Conservation (phyloP, 2,888 invertebrate species). For the Halictus quadricinctus region DNA sequence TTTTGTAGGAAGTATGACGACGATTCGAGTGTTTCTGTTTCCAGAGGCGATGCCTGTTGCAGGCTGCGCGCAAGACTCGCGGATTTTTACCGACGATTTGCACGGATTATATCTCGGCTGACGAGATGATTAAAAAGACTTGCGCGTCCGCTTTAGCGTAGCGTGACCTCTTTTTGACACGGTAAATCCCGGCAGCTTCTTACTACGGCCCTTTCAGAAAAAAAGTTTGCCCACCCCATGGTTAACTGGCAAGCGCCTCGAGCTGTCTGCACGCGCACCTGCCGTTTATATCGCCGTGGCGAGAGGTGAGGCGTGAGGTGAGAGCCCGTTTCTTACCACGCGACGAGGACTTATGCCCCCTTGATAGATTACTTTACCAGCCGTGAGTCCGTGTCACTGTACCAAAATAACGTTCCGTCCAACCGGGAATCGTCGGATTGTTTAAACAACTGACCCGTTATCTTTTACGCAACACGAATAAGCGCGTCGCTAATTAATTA, state of each 20-base stretch:
- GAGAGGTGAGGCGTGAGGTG: neutral
- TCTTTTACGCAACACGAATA: neutral
- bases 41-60: slow-evolving; percentile 43
- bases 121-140: slow-evolving; percentile 59
- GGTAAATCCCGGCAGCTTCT: slow-evolving; percentile 58
- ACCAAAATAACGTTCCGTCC: slow-evolving; percentile 15
- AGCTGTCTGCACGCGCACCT: slow-evolving; percentile 63
- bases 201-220: slow-evolving; percentile 51
- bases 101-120: slow-evolving; percentile 46
- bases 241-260: slow-evolving; percentile 57
- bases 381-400: slow-evolving; percentile 4
- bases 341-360: slow-evolving; percentile 47
- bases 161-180: slow-evolving; percentile 58
- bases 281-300: slow-evolving; percentile 42
- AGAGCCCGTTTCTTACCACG: slow-evolving; percentile 51
- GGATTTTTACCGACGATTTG: slow-evolving; percentile 50
- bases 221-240: slow-evolving; percentile 57
- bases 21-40: neutral
- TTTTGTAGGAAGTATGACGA: neutral
- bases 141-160: slow-evolving; percentile 32
- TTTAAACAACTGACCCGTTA: neutral
- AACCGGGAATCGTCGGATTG: neutral
- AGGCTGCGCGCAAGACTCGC: neutral
- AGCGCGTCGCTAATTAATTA: neutral
- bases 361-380: slow-evolving; percentile 48